Evolutionary conservation across 2,888 invertebrate species (phyloP), one percentile per base, ranked within the genome.

Genomic region (Blomia tropicalis): DNA sequence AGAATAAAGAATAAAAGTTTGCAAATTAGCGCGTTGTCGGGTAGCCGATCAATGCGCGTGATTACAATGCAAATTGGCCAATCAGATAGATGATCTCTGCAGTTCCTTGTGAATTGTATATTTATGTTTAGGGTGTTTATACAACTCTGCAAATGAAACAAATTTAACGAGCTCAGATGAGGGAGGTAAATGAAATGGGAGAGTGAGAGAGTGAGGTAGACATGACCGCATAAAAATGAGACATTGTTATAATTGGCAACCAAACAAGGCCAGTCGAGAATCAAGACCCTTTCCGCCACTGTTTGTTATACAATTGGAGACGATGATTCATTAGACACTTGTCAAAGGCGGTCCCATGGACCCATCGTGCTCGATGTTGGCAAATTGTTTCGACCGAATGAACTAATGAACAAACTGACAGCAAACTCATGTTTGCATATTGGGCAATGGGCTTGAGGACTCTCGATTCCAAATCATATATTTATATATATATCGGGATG

Each of bases 1-100:
- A n/a, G n/a, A n/a, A n/a, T n/a, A n/a, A n/a, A n/a, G n/a, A n/a
- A n/a, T n/a, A 22, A 47, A 47, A 47, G 22, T 47, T 47, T 47
- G 51, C 51, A 47, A 47, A 47, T 47, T 47, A 47, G 7, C 51
- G n/a, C 51, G 7, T 7, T 19, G 7, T 47, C 7, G 51, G n/a
- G n/a, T n/a, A 17, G 51, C 27, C 27, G 51, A 47, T 47, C 51
- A 19, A 7, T 47, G 7, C n/a, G n/a, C 51, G 51, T 47, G 51
- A 47, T 47, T 47, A 47, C 51, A 47, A 47, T 47, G 51, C 51
- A 47, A 47, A 47, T 47, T 47, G 51, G 51, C 51, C 51, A 47
- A 47, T 47, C 51, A 47, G 51, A 22, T n/a, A 47, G 51, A 25
- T 14, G 51, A 47, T 22, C 51, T n/a, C 7, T 17, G 36, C n/a